phyloP scores from a whole-genome alignment of 1,140 invertebrate genomes.

The Rhysida immarginata region DNA sequence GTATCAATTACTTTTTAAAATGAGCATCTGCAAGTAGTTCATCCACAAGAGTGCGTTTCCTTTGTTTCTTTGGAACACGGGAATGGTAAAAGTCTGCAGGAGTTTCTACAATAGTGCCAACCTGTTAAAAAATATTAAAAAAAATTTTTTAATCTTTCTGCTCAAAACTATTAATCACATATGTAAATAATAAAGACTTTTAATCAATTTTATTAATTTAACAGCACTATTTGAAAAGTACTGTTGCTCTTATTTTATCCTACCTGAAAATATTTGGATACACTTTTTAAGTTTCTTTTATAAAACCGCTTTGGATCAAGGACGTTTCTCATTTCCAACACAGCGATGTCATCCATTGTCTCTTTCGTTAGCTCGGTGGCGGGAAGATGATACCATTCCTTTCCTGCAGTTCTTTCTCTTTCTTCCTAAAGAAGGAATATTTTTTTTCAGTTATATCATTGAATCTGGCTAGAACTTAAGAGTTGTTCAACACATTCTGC shows the following conservation, averaged over 20 bases:
- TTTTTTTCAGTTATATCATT: too few species aligned
- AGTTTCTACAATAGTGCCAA: constrained; percentile 38
- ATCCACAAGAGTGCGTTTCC: constrained; percentile 78
- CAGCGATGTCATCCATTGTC: constrained; percentile 63
- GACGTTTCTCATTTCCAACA: constrained; percentile 80
- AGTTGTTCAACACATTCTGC: too few species aligned
- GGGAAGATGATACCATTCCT: constrained; percentile 70
- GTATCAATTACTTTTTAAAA: constrained; percentile 56
- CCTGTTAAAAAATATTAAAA: constrained; percentile 21
- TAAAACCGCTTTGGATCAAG: constrained; percentile 86
- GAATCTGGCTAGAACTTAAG: too few species aligned
- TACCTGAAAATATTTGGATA: constrained; percentile 84
- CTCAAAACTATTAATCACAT: background rate
- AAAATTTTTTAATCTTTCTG: constrained; percentile 1
- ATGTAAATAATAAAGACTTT: constrained; percentile 23
- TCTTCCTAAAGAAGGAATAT: too few species aligned
- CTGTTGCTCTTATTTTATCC: constrained; percentile 12
- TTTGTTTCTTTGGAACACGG: constrained; percentile 64
- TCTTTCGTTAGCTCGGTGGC: constrained; percentile 78
- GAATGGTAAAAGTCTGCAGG: constrained; percentile 41
- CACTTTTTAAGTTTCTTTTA: constrained; percentile 75
- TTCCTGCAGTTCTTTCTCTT: constrained; percentile 64
- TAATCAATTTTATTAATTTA: constrained; percentile 11
- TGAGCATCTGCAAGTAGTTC: constrained; percentile 78
- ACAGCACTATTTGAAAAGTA: constrained; percentile 17